Evolutionary conservation across 2,113 vertebrate species (phyloP), one percentile per base, ranked within the genome.

Genomic region (Notarius quadriscutis): DNA sequence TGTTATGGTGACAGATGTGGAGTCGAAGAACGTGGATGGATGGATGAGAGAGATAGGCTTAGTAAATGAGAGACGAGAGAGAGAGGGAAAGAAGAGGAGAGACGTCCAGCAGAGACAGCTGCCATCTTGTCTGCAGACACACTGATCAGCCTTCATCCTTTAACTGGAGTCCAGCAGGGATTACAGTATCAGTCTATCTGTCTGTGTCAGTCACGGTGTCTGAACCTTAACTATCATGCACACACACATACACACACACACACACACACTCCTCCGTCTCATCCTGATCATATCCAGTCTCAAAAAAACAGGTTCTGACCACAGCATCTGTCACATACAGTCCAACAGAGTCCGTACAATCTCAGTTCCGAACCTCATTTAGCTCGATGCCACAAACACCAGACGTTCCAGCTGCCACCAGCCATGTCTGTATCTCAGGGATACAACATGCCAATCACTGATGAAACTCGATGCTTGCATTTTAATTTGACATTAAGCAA

Each of bases 21-120:
- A 86, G 89, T 93, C 92, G 90, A 88, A 83, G 91, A 90, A 91
- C 82, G 91, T 92, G 93, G 93, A 89, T 63, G 93, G 93, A 89
- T 63, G 84, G 34, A 86, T 4, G 41, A 34, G 84, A 72, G 53
- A 50, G 79, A 25, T 63, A 78, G 57, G 20, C 12, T 18, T 27
- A 65, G 25, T 51, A 83, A 67, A 67, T 63, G 41, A 69, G 9
- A 6, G 12, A 25, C 60, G 55, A 57, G 7, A 74, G 57, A 18
- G 53, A 60, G 63, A 30, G 82, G 63, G 17, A 14, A n/a, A 53
- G 55, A 75, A 9, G 22, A 12, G 48, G 74, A 9, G 79, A 55
- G 65, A 89, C 90, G 88, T 92, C 17, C 77, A 84, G 27, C 62
- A 82, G 71, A 86, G 84, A 86, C 93, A 94, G 93, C 93, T 94